Conservation (phyloP, 1,140 invertebrate genomes). For the Lanistes nyassanus region DNA sequence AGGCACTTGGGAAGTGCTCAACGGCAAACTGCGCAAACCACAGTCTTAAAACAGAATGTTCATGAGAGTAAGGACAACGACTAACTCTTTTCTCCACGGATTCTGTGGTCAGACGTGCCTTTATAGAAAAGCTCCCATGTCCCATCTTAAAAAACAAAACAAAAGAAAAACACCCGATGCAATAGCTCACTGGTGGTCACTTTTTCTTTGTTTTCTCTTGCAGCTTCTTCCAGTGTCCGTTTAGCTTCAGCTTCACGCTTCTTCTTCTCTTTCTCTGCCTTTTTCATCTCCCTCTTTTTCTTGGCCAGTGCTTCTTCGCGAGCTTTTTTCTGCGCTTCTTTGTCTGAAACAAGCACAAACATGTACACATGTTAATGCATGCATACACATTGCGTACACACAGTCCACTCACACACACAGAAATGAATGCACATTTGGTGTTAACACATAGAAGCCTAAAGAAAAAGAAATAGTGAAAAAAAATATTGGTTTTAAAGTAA, state of each 20-base stretch:
- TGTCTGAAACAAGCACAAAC: conserved; percentile 33
- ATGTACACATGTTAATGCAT: not conserved
- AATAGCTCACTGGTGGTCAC: not conserved
- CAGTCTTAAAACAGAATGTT: too few relatives aligned
- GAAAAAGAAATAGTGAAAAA: too few relatives aligned
- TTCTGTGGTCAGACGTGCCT: too few relatives aligned
- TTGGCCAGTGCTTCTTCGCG: conserved; percentile 36
- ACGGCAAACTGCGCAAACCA: too few relatives aligned
- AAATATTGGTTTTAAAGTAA: too few relatives aligned
- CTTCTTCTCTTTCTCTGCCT: conserved; percentile 41
- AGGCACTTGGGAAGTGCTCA: too few relatives aligned
- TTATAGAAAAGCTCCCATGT: too few relatives aligned
- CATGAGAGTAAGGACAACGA: too few relatives aligned
- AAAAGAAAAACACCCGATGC: not conserved
- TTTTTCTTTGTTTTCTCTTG: conserved; percentile 8
- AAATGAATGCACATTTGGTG: too few relatives aligned
- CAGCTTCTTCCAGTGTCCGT: conserved; percentile 24
- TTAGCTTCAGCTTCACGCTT: conserved; percentile 34
- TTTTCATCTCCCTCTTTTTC: conserved; percentile 45
- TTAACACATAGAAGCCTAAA: too few relatives aligned
- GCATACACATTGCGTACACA: not conserved
- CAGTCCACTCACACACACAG: not conserved
- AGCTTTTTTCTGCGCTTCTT: conserved; percentile 37
- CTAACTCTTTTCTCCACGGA: too few relatives aligned
- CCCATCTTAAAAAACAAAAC: too few relatives aligned